Percentiles rank a stretch among this genome's conserved stretches.
Conservation (phyloP, 2,888 invertebrate species). For the Acholoe squamosa region DNA sequence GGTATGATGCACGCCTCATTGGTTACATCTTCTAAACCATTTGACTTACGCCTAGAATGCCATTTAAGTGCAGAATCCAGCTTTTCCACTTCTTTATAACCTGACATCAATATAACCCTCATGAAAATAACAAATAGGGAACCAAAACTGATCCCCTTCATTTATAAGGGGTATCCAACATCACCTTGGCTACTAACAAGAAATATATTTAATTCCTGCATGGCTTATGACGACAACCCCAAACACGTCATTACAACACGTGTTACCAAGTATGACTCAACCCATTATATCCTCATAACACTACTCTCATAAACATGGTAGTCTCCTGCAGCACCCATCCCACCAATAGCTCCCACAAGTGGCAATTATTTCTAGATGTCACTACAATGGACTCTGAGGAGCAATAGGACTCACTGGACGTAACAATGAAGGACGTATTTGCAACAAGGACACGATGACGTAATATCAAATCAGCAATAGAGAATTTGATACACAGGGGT, state of each 20-base stretch:
- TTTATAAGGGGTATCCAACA: no score
- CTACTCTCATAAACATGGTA: neutral
- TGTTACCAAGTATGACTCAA: constrained; percentile 17
- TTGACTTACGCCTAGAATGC: no score
- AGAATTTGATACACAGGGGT: neutral
- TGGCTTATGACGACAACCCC: no score
- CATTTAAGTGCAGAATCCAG: no score
- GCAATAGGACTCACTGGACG: neutral
- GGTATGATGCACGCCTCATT: no score
- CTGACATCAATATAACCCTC: no score
- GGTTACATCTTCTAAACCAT: no score
- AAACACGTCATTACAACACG: neutral
- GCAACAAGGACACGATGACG: neutral
- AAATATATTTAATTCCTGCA: no score
- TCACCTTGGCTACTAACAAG: no score
- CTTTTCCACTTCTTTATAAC: no score
- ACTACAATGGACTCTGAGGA: neutral
- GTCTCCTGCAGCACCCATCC: neutral
- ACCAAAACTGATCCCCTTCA: no score
- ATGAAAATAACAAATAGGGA: no score
- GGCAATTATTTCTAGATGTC: neutral
- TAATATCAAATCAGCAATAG: neutral
- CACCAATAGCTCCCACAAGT: neutral
- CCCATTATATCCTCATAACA: neutral
- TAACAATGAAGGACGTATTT: neutral